Conservation (phyloP, 2,113 vertebrate species). For the Lampris incognitus region DNA sequence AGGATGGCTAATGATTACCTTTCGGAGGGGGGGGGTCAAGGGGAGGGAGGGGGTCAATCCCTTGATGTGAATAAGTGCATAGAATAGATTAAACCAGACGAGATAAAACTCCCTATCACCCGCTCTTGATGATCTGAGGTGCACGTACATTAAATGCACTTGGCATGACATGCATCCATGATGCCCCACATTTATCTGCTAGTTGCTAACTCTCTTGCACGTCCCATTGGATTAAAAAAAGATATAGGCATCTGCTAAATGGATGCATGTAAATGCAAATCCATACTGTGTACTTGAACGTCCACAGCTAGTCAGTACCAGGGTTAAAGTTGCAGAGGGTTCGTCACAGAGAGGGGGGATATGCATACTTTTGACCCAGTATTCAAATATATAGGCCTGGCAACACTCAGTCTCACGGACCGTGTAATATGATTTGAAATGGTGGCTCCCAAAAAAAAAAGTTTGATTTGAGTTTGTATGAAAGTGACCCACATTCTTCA, state of each 20-base stretch:
- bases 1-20: slow-evolving; percentile 32
- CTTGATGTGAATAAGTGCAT: neutral
- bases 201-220: too few relatives aligned
- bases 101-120: too few relatives aligned
- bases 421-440: slow-evolving; percentile 75
- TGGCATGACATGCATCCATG: too few relatives aligned
- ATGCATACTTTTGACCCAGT: slow-evolving; percentile 35
- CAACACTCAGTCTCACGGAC: slow-evolving; percentile 52
- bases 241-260: too few relatives aligned
- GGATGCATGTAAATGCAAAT: neutral
- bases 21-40: slow-evolving; percentile 37
- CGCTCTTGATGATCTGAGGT: too few relatives aligned
- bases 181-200: too few relatives aligned
- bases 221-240: too few relatives aligned
- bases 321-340: slow-evolving; percentile 4
- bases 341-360: slow-evolving; percentile 14
- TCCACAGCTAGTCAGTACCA: too few relatives aligned
- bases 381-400: slow-evolving; percentile 44
- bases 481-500: slow-evolving; percentile 83
- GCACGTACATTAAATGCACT: too few relatives aligned
- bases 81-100: neutral
- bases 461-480: slow-evolving; percentile 72
- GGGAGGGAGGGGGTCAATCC: slow-evolving; percentile 34
- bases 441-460: slow-evolving; percentile 55
- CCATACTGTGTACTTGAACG: neutral